Evolutionary conservation across 1,140 invertebrate species (phyloP).

Genomic region (Ditylenchus dipsaci): DNA sequence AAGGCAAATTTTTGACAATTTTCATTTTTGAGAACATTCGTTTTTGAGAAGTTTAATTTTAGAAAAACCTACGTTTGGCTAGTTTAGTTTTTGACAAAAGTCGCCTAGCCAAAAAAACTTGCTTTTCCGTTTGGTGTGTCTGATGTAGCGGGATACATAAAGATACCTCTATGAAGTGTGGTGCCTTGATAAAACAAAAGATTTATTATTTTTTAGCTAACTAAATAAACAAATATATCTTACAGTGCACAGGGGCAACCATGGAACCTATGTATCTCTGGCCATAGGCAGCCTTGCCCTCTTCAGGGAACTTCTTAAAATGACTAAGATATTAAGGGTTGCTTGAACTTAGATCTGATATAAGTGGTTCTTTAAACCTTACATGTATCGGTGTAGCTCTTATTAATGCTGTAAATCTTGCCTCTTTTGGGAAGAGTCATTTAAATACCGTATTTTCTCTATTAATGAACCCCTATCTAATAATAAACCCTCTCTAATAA

Average conservation of each 20-base stretch:
- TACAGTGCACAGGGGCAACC: constrained; percentile 65
- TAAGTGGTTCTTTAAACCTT: background rate
- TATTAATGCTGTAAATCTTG: constrained; percentile 92
- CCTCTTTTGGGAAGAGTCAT: constrained; percentile 77
- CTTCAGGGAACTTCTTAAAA: constrained; percentile 79
- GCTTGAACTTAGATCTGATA: too few relatives aligned
- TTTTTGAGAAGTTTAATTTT: too few relatives aligned
- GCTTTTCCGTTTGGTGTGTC: constrained; percentile 91
- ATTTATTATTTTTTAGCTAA: background rate
- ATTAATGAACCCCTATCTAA: too few relatives aligned
- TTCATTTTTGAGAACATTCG: too few relatives aligned
- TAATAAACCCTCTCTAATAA: too few relatives aligned
- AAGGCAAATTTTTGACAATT: too few relatives aligned
- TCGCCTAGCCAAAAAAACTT: too few relatives aligned
- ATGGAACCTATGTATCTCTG: constrained; percentile 96
- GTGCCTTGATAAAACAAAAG: constrained; percentile 53
- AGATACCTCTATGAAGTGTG: constrained; percentile 71
- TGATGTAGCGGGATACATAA: constrained; percentile 90
- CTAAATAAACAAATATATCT: constrained; percentile 18
- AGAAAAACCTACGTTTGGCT: too few relatives aligned
- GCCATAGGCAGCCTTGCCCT: constrained; percentile 78
- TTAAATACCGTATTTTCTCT: too few relatives aligned
- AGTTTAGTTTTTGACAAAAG: too few relatives aligned
- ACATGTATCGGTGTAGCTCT: constrained; percentile 67
- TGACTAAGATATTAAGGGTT: constrained; percentile 40